A percentile compares a stretch with the other conserved stretches of the same genome.
Evolutionary conservation across 30 jellyfish, hydroid and myxozoan species (phyloP).

Genomic region (Phacellophora camtschatica): DNA sequence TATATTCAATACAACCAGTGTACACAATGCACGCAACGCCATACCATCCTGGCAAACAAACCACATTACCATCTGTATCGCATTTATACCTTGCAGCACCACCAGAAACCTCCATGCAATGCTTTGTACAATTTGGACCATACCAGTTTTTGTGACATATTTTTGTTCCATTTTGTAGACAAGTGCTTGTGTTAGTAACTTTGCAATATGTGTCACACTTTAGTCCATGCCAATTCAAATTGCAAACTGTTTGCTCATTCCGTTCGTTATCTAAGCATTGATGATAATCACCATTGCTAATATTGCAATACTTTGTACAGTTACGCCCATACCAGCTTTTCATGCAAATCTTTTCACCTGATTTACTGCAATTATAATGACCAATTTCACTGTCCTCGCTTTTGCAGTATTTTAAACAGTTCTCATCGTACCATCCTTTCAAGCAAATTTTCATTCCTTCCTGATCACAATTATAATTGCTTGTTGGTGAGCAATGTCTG

Average conservation of each 20-base stretch:
- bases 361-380: conserved; percentile 25
- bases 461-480: conserved; percentile 7
- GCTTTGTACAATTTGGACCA: neutral
- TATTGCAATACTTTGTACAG: neutral
- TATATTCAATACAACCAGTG: neutral
- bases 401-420: neutral
- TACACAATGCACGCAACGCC: neutral
- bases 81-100: neutral
- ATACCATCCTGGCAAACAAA: neutral
- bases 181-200: neutral
- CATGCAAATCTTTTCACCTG: neutral
- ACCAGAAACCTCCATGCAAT: neutral
- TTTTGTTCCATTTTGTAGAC: neutral
- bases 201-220: conserved; percentile 3
- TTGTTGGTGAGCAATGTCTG: neutral
- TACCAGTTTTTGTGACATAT: neutral
- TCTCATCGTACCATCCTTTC: conserved; percentile 1
- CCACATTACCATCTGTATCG: neutral
- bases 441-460: neutral
- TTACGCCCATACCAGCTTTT: neutral
- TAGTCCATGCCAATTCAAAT: conserved; percentile 10
- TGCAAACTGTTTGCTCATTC: conserved; percentile 2
- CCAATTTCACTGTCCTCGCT: neutral
- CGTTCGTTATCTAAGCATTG: neutral
- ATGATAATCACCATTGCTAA: neutral